A percentile compares a stretch with the other conserved stretches of the same genome.
Evolutionary conservation across 2,113 vertebrate species (phyloP).

Genomic region (Paedocypris sp.): DNA sequence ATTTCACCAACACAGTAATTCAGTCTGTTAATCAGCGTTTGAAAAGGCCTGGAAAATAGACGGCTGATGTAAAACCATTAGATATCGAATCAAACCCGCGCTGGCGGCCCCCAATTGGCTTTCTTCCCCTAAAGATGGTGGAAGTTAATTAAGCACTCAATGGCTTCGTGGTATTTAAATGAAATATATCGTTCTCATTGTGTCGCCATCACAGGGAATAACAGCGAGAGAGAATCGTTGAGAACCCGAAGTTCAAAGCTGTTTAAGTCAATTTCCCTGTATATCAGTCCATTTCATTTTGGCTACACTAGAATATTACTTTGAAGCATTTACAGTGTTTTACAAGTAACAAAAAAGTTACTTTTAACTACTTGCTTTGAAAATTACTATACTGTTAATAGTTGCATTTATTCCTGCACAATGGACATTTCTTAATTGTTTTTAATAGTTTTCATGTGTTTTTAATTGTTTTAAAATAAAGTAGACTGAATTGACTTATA

Average conservation of each 20-base stretch:
- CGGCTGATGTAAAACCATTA: constrained; percentile 79
- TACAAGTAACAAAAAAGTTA: no score
- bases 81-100: constrained; percentile 79
- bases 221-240: constrained; percentile 57
- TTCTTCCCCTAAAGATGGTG: constrained; percentile 85
- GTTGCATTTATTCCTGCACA: no score
- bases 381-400: no score
- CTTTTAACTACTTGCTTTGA: no score
- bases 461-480: no score
- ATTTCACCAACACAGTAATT: constrained; percentile 90
- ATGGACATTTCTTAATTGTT: no score
- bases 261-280: no score
- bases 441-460: no score
- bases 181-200: constrained; percentile 84
- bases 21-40: constrained; percentile 85
- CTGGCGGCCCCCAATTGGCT: constrained; percentile 84
- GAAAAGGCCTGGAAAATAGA: constrained; percentile 62
- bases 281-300: no score
- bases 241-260: constrained; percentile 65
- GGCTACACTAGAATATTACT: no score
- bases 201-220: constrained; percentile 68
- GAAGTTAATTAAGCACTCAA: constrained; percentile 95
- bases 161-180: constrained; percentile 87
- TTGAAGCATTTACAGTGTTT: no score
- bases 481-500: no score